These are phyloP conservation scores for Sicus ferrugineus DNA, from an alignment of 2,888 invertebrate genomes.

Conservation along the genomic window DNA sequence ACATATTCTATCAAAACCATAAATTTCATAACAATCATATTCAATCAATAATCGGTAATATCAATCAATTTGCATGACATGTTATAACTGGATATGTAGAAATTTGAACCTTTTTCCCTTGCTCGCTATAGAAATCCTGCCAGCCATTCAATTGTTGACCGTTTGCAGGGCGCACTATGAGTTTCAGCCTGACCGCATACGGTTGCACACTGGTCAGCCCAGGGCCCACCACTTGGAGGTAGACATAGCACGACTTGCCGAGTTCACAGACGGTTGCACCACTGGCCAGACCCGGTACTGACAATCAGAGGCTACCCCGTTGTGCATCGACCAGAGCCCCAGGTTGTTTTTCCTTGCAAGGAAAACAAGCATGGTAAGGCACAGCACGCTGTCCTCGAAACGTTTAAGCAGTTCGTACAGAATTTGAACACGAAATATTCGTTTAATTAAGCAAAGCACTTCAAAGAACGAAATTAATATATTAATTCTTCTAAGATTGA, in stretches of 20 bases:
- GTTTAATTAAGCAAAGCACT: conserved; percentile 4
- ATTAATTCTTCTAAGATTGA: no score
- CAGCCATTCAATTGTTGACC: conserved; percentile 28
- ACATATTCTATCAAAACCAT: no score
- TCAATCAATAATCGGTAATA: no score
- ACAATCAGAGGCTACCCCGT: conserved; percentile 62
- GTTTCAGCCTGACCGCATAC: conserved; percentile 58
- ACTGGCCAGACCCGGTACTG: conserved; percentile 61
- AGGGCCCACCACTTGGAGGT: conserved; percentile 63
- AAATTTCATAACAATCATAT: no score
- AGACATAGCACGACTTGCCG: conserved; percentile 61
- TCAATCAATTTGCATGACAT: no score
- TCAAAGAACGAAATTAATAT: no score
- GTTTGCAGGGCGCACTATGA: conserved; percentile 61
- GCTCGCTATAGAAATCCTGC: conserved; percentile 47
- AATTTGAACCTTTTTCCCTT: neutral
- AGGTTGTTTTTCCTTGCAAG: conserved; percentile 35
- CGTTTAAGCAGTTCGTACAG: conserved; percentile 32
- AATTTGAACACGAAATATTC: conserved; percentile 30
- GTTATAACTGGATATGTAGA: no score
- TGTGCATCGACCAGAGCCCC: conserved; percentile 63
- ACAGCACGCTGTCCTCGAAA: neutral
- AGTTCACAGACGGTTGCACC: conserved; percentile 63
- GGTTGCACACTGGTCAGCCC: conserved; percentile 58
- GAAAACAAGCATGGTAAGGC: conserved; percentile 31